Conservation (phyloP, 2,113 vertebrate genomes). For the Boleophthalmus pectinirostris region DNA sequence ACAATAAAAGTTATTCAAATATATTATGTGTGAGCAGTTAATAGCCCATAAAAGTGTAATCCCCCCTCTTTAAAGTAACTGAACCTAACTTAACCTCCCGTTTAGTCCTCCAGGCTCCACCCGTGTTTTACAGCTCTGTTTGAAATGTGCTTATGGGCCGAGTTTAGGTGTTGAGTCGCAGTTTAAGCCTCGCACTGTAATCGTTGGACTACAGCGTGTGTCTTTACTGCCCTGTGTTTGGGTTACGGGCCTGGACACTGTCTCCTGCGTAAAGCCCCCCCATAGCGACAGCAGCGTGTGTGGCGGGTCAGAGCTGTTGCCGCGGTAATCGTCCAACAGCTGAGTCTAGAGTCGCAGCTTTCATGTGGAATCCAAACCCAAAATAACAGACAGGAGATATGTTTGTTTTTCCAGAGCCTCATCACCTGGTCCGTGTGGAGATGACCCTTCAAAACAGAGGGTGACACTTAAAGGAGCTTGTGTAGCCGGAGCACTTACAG, state of each 20-base stretch:
- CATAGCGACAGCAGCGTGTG: not conserved
- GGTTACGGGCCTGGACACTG: not conserved
- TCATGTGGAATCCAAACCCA: constrained; percentile 61
- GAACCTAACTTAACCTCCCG: too few species aligned
- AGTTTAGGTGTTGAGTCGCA: too few species aligned
- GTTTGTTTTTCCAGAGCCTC: constrained; percentile 67
- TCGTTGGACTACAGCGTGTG: not conserved
- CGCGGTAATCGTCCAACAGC: constrained; percentile 56
- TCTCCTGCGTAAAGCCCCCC: not conserved
- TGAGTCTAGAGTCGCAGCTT: constrained; percentile 63
- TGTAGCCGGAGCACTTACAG: too few species aligned
- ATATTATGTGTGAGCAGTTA: too few species aligned
- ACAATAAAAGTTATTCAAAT: too few species aligned
- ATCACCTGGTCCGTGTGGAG: constrained; percentile 52
- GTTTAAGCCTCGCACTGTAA: not conserved
- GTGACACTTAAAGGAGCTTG: not conserved
- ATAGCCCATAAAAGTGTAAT: too few species aligned
- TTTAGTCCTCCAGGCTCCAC: too few species aligned
- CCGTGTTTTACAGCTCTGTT: too few species aligned
- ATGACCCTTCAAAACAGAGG: too few species aligned
- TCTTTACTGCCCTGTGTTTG: constrained; percentile 6
- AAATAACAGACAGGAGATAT: constrained; percentile 64
- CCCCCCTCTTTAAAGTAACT: too few species aligned
- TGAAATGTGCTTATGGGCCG: too few species aligned
- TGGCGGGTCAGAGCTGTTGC: constrained; percentile 3